phyloP scores from a whole-genome alignment of 2,888 invertebrate species.

The Halictus ligatus region DNA sequence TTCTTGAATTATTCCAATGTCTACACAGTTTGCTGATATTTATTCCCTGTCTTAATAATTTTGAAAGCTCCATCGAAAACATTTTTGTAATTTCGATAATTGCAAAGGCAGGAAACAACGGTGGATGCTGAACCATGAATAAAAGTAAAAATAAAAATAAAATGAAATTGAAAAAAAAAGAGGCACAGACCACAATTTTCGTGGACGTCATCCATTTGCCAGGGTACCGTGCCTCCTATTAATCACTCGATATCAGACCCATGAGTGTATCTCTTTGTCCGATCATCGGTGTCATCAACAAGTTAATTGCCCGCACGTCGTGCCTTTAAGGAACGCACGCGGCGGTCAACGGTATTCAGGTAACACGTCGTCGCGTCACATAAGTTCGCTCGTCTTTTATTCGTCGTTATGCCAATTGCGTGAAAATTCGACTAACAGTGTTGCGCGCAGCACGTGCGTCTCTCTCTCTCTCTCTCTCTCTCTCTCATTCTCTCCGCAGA shows the following conservation, averaged over 20 bases:
- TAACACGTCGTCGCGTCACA: not conserved
- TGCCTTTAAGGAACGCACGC: no score
- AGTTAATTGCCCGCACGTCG: conserved; percentile 18
- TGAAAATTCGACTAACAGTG: conserved; percentile 40
- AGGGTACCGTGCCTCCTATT: not conserved
- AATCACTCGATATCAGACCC: conserved; percentile 12
- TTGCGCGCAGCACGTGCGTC: not conserved
- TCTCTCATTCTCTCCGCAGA: conserved; percentile 22
- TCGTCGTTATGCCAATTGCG: conserved; percentile 7
- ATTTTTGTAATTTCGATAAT: no score
- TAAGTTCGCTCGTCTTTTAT: conserved; percentile 3
- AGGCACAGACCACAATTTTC: not conserved
- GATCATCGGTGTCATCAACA: conserved; percentile 20
- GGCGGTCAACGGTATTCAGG: not conserved
- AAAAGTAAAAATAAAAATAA: not conserved
- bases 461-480: not conserved
- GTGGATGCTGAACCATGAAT: no score
- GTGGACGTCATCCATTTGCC: not conserved
- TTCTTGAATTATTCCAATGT: no score
- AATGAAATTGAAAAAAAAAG: no score
- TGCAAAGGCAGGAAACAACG: no score
- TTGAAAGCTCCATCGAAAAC: no score
- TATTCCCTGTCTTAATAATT: no score
- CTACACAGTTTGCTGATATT: no score
- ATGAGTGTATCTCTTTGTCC: not conserved